phyloP scores from a whole-genome alignment of 2,797 vertebrate genomes.

The Staurois parvus region DNA sequence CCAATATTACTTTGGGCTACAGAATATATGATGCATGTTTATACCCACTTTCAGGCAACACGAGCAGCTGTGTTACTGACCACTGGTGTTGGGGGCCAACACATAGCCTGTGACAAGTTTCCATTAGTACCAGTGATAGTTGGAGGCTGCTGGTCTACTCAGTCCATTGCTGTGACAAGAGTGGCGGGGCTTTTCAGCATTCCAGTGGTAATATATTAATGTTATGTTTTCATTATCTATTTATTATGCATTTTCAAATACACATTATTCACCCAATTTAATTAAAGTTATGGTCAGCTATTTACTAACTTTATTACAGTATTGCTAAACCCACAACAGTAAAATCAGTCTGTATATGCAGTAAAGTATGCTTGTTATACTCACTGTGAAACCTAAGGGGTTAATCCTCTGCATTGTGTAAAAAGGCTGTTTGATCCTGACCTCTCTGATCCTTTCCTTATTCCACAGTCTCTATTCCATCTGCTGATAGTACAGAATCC shows the following conservation, averaged over 20 bases:
- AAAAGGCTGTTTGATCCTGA: too few species aligned
- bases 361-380: too few species aligned
- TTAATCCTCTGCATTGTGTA: too few species aligned
- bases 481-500: too few species aligned
- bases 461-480: too few species aligned
- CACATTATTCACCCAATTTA: too few species aligned
- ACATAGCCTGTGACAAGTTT: conserved; percentile 56
- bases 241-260: too few species aligned
- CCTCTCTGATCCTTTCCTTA: too few species aligned
- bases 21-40: conserved; percentile 70
- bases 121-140: conserved; percentile 68
- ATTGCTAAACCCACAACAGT: too few species aligned
- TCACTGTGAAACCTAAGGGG: too few species aligned
- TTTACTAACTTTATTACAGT: neutral
- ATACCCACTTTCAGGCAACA: conserved; percentile 65
- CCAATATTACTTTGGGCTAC: conserved; percentile 72
- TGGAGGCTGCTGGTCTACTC: conserved; percentile 70
- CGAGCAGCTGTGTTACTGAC: conserved; percentile 63
- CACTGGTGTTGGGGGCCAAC: conserved; percentile 43
- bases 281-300: neutral
- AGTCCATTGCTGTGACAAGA: conserved; percentile 70
- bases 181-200: conserved; percentile 66
- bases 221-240: neutral
- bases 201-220: conserved; percentile 65
- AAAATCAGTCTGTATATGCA: too few species aligned